Conservation (phyloP, 2,888 invertebrate species). For the Helleia helle region DNA sequence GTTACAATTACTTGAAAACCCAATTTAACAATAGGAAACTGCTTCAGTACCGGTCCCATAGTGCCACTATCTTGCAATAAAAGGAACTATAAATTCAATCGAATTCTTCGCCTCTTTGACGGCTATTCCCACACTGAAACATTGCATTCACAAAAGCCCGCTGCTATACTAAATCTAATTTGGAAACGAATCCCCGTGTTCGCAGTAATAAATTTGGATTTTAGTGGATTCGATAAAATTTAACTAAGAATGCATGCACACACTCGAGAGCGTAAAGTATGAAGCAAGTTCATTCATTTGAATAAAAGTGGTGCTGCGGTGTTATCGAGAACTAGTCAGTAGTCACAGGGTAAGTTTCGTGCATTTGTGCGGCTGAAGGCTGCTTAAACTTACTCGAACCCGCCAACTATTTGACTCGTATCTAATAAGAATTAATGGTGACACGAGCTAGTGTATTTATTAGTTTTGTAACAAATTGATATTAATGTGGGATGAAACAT, state of each 20-base stretch:
- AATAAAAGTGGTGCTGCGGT: conserved; percentile 10
- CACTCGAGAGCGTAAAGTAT: background rate
- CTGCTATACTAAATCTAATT: conserved; percentile 57
- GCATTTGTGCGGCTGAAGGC: conserved; percentile 5
- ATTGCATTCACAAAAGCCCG: conserved; percentile 41
- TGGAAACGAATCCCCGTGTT: conserved; percentile 20
- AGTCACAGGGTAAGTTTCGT: conserved; percentile 8
- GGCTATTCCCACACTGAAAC: conserved; percentile 38
- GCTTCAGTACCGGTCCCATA: conserved; percentile 18
- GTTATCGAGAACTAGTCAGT: conserved; percentile 8
- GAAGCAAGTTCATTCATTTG: conserved; percentile 9
- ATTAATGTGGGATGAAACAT: background rate
- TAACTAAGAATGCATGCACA: conserved; percentile 9
- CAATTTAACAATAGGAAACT: conserved; percentile 22
- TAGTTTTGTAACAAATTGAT: conserved; percentile 4
- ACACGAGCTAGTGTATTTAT: conserved; percentile 2
- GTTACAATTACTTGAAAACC: conserved; percentile 20
- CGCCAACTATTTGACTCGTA: conserved; percentile 6
- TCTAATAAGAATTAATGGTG: conserved; percentile 8
- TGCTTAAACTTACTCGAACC: background rate
- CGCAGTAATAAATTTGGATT: conserved; percentile 16
- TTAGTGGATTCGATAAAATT: conserved; percentile 12
- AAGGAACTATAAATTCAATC: conserved; percentile 45
- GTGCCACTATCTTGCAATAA: conserved; percentile 32
- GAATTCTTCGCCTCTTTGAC: conserved; percentile 47